Evolutionary conservation across 2,797 vertebrate genomes (phyloP).

Genomic region (Platalea minor): DNA sequence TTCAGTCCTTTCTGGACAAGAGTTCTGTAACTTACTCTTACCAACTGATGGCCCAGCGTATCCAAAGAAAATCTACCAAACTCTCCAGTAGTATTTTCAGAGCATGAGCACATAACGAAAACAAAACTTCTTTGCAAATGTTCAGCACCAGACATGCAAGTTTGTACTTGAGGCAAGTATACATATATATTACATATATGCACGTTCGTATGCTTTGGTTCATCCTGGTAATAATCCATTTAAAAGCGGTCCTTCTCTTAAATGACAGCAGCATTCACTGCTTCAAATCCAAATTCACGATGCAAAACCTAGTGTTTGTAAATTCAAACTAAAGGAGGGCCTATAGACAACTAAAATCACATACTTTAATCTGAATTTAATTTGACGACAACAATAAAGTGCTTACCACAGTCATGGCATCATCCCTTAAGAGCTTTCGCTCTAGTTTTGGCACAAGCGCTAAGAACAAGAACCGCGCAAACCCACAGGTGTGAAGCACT

Average conservation of each 20-base stretch:
- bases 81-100: not conserved
- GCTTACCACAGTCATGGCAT: not conserved
- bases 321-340: not conserved
- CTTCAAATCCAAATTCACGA: not conserved
- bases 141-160: not conserved
- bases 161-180: not conserved
- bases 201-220: not conserved
- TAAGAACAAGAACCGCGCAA: not conserved
- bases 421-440: not conserved
- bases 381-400: not conserved
- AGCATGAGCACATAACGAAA: not conserved
- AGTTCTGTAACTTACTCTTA: not conserved
- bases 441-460: not conserved
- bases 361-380: not conserved
- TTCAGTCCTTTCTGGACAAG: not conserved
- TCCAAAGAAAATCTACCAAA: not conserved
- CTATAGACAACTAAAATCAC: not conserved
- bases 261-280: not conserved
- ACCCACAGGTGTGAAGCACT: not conserved
- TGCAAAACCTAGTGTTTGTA: not conserved
- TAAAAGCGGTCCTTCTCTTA: not conserved
- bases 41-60: not conserved
- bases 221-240: not conserved
- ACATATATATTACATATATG: not conserved
- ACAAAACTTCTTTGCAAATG: not conserved